phyloP scores from a whole-genome alignment of 2,113 vertebrate species.

The Cyanoliseus patagonus region DNA sequence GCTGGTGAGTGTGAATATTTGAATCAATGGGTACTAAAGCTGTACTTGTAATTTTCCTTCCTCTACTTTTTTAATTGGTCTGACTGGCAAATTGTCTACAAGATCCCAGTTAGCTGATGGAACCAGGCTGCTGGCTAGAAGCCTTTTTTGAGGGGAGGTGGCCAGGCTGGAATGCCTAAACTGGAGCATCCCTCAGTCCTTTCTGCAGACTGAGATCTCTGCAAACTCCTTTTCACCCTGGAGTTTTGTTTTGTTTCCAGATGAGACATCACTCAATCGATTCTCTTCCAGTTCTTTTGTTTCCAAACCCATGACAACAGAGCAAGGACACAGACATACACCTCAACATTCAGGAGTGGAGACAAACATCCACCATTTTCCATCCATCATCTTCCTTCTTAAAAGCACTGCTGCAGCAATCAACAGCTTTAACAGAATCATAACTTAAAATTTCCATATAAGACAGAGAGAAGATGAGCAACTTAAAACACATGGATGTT shows the following conservation, averaged over 20 bases:
- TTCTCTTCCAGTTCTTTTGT: conserved; percentile 3
- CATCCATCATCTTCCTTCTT: background rate
- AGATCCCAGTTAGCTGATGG: conserved; percentile 13
- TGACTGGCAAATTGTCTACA: conserved; percentile 17
- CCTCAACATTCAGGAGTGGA: background rate
- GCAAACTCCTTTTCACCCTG: background rate
- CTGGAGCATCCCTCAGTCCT: background rate
- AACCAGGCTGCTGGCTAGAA: conserved; percentile 14
- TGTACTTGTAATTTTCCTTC: conserved; percentile 13
- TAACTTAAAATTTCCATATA: background rate
- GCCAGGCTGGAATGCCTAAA: background rate
- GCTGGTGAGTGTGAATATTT: conserved; percentile 25
- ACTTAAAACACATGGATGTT: background rate
- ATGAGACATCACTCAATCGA: background rate
- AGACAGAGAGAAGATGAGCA: background rate
- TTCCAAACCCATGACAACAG: background rate
- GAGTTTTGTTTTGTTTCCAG: conserved; percentile 28
- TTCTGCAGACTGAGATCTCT: background rate
- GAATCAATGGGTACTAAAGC: conserved; percentile 51
- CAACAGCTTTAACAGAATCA: background rate
- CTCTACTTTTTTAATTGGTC: conserved; percentile 30
- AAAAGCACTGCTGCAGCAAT: background rate
- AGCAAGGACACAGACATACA: background rate
- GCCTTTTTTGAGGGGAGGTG: background rate
- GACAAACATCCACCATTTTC: background rate